Conservation (phyloP, 2,888 invertebrate genomes). For the Sarcophaga rosellei region DNA sequence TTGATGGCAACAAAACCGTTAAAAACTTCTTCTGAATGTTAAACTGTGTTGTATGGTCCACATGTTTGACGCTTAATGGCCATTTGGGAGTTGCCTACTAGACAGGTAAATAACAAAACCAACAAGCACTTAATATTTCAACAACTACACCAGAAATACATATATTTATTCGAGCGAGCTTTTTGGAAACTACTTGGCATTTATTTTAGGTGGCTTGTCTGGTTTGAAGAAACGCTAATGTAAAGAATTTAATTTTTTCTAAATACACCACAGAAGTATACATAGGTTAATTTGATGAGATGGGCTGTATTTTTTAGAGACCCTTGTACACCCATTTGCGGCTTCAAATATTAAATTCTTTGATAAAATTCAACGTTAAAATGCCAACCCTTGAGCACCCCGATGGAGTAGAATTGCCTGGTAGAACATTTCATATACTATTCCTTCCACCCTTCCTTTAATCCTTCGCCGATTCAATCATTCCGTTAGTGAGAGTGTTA, state of each 20-base stretch:
- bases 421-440: too few species aligned
- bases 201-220: background rate
- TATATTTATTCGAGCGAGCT: background rate
- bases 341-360: background rate
- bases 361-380: background rate
- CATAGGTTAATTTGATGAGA: too few species aligned
- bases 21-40: conserved; percentile 71
- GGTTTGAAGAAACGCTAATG: background rate
- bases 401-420: too few species aligned
- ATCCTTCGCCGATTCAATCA: background rate
- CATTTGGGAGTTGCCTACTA: conserved; percentile 77
- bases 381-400: background rate
- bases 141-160: background rate
- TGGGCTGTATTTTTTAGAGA: too few species aligned
- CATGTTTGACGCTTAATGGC: conserved; percentile 78
- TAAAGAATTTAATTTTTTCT: background rate
- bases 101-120: conserved; percentile 38
- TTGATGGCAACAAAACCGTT: conserved; percentile 73
- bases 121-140: background rate
- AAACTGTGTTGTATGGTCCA: conserved; percentile 60
- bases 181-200: background rate
- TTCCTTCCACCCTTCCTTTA: background rate
- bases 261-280: too few species aligned
- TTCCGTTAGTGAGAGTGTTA: background rate
- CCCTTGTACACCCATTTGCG: too few species aligned